phyloP scores from a whole-genome alignment of 2,888 invertebrate species.

The Pantelozetes paolii region DNA sequence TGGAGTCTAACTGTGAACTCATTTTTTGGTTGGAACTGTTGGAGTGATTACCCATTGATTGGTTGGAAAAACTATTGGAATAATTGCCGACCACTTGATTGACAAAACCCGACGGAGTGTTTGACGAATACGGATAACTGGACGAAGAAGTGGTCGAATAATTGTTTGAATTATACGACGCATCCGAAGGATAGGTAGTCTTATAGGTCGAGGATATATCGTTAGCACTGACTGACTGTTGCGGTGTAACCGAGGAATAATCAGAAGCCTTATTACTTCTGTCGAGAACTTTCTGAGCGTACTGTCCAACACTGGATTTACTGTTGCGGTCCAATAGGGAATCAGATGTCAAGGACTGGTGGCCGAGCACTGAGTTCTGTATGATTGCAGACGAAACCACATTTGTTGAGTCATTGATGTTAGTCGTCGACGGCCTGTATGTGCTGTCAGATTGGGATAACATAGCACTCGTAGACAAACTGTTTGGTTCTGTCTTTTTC shows the following conservation, averaged over 20 bases:
- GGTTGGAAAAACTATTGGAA: conserved; percentile 1
- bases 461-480: conserved; percentile 12
- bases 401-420: background rate
- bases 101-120: conserved; percentile 12
- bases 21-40: conserved; percentile 8
- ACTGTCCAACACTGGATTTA: conserved; percentile 13
- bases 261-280: conserved; percentile 2
- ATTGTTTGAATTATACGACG: conserved; percentile 15
- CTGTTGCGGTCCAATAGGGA: conserved; percentile 25
- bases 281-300: conserved; percentile 35
- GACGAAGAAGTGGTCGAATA: background rate
- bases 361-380: conserved; percentile 39
- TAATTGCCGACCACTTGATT: conserved; percentile 17
- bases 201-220: conserved; percentile 24
- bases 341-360: conserved; percentile 37
- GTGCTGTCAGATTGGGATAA: conserved; percentile 27
- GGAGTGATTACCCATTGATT: background rate
- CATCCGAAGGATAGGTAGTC: conserved; percentile 12
- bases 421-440: conserved; percentile 17
- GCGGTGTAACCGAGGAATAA: conserved; percentile 6
- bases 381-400: conserved; percentile 30
- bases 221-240: background rate
- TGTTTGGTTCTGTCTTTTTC: background rate
- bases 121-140: conserved; percentile 4
- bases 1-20: conserved; percentile 23